Base-by-base conservation (phyloP, 2,888 invertebrate genomes). In the Carcina quercana region DNA sequence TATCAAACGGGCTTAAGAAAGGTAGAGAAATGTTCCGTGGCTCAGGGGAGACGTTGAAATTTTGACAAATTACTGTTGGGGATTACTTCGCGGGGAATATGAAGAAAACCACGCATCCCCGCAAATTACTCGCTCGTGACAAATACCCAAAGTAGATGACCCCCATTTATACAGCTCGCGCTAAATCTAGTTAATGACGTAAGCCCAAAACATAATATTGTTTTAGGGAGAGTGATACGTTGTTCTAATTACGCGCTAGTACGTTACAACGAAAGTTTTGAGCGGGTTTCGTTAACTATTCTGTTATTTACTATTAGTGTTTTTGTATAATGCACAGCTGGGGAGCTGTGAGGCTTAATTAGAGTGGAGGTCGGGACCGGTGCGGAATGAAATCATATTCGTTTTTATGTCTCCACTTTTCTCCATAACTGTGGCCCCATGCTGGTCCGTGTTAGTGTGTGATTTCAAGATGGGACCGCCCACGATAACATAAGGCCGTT, bases 11-110 rank as follows among this genome's bases (percentile, higher is more conserved):
- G 56, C 59, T 62, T 59, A 61, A 40, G 47, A 50, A 45, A 40
- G 46, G 42, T 43, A 49, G 40, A 34, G 40, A 45, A 44, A 49
- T 42, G 37, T 31, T 43, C 43, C 35, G 34, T 37, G 44, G 43
- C 42, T 48, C 50, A 50, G 57, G 43, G 52, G 52, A 55, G 57
- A 64, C 47, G 66, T 57, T 62, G 63, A 67, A 69, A 70, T 65
- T 70, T 71, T 74, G 73, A 75, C 68, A 74, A 75, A 75, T 75
- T 59, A 61, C 59, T 50, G 47, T 53, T 47, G 52, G 58, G 70
- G 67, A 71, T 72, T 72, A 69, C 70, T 59, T 42, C 47, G 50
- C 50, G 57, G 56, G n/a, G 59, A 69, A 69, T 69, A 70, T 68
- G 68, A 66, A 69, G 69, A 69, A 71, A 72, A 63, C 63, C 59